Conservation (phyloP, 2,888 invertebrate species). For the Troglohyphantes excavatus region DNA sequence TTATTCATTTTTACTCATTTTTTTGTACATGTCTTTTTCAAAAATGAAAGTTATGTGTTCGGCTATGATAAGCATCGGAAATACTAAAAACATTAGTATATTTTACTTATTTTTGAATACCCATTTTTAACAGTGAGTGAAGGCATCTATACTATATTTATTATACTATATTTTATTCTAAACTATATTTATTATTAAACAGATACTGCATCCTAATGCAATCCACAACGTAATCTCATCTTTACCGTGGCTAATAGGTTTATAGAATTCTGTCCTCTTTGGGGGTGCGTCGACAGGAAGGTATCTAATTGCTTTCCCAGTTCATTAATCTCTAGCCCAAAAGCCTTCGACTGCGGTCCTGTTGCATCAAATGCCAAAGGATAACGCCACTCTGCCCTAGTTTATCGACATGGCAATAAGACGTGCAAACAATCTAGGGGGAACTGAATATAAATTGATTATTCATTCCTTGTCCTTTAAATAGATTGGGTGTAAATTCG, state of each 20-base stretch:
- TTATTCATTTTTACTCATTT: no score
- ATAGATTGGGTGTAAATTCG: neutral
- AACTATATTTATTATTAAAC: no score
- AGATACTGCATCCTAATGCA: no score
- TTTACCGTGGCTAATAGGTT: neutral
- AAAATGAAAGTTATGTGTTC: no score
- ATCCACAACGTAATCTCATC: no score
- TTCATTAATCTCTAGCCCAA: conserved; percentile 16
- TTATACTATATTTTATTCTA: no score
- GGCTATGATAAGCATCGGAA: no score
- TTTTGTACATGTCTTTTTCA: no score
- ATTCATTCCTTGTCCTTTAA: neutral
- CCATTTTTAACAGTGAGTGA: no score
- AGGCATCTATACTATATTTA: no score
- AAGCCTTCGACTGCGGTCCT: neutral
- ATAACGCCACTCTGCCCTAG: neutral
- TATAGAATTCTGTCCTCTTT: conserved; percentile 24
- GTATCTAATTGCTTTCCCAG: conserved; percentile 55
- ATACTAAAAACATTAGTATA: no score
- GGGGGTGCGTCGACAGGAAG: conserved; percentile 28
- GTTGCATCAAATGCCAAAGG: conserved; percentile 30
- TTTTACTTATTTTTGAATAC: no score
- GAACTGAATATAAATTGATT: neutral
- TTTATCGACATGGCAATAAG: neutral
- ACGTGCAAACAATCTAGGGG: neutral